These are phyloP conservation scores for Apostichopus japonicus DNA, from an alignment of 35 echinoderm and acorn worm species.

Conservation along the genomic window DNA sequence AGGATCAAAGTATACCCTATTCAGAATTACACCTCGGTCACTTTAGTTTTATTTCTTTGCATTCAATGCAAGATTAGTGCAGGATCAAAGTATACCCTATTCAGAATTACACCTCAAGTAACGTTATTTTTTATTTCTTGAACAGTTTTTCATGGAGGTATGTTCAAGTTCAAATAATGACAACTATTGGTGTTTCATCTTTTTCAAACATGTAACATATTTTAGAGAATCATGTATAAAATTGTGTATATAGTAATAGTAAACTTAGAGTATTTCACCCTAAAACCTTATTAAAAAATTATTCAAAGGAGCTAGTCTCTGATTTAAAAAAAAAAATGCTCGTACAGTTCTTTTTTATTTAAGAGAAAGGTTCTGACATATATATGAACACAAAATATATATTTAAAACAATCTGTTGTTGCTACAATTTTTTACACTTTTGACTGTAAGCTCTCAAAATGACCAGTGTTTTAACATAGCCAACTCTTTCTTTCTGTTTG, in stretches of 20 bases:
- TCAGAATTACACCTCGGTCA: neutral
- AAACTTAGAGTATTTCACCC: neutral
- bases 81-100: neutral
- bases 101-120: neutral
- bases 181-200: neutral
- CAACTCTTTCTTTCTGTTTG: neutral
- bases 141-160: neutral
- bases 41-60: neutral
- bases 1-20: neutral
- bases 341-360: neutral
- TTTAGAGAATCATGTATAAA: neutral
- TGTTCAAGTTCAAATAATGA: neutral
- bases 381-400: constrained; percentile 6
- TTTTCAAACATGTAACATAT: constrained; percentile 4
- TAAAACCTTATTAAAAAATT: neutral
- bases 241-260: neutral
- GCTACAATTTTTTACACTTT: constrained; percentile 7
- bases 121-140: neutral
- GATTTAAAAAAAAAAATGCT: neutral
- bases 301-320: constrained; percentile 18
- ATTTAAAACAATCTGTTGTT: neutral
- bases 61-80: neutral
- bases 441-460: neutral
- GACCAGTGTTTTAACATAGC: neutral
- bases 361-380: neutral